Conservation (phyloP, 2,888 invertebrate genomes). For the Cantharis rustica region DNA sequence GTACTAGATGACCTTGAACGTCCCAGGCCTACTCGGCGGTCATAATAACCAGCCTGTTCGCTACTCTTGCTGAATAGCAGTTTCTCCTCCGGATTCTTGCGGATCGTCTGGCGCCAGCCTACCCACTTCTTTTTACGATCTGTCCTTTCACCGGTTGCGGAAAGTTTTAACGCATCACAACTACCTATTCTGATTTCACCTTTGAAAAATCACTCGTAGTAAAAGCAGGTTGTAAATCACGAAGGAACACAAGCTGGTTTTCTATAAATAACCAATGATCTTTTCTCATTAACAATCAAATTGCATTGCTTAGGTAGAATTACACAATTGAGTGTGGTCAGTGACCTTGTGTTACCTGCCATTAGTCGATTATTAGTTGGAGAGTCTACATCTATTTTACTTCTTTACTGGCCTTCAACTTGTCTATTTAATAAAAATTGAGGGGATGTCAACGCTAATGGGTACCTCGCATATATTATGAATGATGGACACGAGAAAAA, state of each 20-base stretch:
- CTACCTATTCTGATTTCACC: not conserved
- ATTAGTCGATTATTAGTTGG: not conserved
- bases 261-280: not conserved
- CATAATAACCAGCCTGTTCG: slow-evolving; percentile 3
- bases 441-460: not conserved
- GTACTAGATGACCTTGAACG: slow-evolving; percentile 52
- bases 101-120: slow-evolving; percentile 29
- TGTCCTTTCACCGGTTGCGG: slow-evolving; percentile 10
- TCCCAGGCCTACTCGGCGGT: slow-evolving; percentile 47
- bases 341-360: slow-evolving; percentile 31
- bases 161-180: not conserved
- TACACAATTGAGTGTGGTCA: slow-evolving; percentile 24
- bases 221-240: not conserved
- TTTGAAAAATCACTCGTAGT: not conserved
- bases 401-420: not conserved
- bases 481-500: not conserved
- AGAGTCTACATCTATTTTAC: not conserved
- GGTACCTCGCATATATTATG: not conserved
- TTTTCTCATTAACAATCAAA: slow-evolving; percentile 10
- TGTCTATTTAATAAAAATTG: not conserved
- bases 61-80: slow-evolving; percentile 21
- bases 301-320: not conserved
- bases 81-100: slow-evolving; percentile 19
- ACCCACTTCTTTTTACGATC: slow-evolving; percentile 23
- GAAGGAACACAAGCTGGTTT: not conserved